These are phyloP conservation scores for Harlomillsia oculata DNA, from an alignment of 1,140 invertebrate genomes.

Conservation along the genomic window DNA sequence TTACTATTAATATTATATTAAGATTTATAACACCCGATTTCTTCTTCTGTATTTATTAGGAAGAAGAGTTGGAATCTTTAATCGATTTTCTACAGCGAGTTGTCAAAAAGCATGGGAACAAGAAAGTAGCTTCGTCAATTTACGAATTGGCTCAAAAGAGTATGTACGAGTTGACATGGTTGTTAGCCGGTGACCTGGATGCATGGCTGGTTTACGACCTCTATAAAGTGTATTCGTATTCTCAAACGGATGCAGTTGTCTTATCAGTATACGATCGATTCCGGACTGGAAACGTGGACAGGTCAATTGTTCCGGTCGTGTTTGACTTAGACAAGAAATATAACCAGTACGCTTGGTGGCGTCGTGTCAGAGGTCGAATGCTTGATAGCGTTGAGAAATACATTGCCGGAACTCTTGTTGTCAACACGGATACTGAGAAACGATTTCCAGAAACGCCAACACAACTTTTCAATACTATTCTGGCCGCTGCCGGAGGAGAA, in stretches of 20 bases:
- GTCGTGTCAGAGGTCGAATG: constrained; percentile 8
- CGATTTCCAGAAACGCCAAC: too few species aligned
- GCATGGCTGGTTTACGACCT: constrained; percentile 17
- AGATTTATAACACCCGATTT: too few species aligned
- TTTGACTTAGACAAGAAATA: constrained; percentile 16
- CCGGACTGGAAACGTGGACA: constrained; percentile 13
- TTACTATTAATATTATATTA: too few species aligned
- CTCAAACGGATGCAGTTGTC: constrained; percentile 6
- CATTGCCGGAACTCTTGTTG: constrained; percentile 10
- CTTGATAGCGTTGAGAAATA: constrained; percentile 14
- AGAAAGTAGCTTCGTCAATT: constrained; percentile 15
- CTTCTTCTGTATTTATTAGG: too few species aligned
- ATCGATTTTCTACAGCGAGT: constrained; percentile 15
- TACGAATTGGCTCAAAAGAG: constrained; percentile 18
- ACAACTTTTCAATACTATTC: too few species aligned
- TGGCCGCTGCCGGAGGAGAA: too few species aligned
- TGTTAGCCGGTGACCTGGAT: constrained; percentile 21
- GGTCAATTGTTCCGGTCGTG: constrained; percentile 12
- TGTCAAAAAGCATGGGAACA: constrained; percentile 16
- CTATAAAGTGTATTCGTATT: constrained; percentile 16
- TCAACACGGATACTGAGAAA: background rate
- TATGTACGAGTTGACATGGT: constrained; percentile 21
- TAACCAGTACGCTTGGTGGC: constrained; percentile 17
- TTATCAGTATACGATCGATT: constrained; percentile 13
- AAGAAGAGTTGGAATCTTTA: too few species aligned